Percentiles rank a stretch among this genome's conserved stretches.
Conservation (phyloP, 1,140 invertebrate genomes). For the Marisa cornuarietis region DNA sequence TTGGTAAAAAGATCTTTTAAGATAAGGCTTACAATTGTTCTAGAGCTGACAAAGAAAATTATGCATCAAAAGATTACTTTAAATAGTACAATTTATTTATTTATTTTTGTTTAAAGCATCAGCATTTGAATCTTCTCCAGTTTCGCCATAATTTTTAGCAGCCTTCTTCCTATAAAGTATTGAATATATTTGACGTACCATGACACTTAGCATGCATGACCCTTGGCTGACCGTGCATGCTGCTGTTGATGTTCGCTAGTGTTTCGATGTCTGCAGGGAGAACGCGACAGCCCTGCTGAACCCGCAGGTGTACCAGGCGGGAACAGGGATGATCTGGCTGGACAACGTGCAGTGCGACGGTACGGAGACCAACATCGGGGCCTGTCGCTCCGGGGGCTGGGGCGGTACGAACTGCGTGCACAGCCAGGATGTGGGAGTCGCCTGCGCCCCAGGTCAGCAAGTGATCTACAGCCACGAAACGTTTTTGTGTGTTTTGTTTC, state of each 20-base stretch:
- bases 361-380: constrained; percentile 74
- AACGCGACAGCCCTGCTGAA: background rate
- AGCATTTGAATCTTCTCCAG: background rate
- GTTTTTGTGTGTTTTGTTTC: background rate
- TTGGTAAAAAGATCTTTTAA: too few species aligned
- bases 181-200: background rate
- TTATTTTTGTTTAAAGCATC: background rate
- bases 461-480: too few species aligned
- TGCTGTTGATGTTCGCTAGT: too few species aligned
- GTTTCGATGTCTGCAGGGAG: background rate
- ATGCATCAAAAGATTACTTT: too few species aligned
- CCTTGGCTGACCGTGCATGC: too few species aligned
- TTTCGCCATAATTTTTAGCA: background rate
- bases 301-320: background rate
- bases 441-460: constrained; percentile 9
- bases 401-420: constrained; percentile 76
- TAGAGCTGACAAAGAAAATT: too few species aligned
- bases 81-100: too few species aligned
- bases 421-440: constrained; percentile 70
- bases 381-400: constrained; percentile 80
- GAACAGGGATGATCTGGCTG: constrained; percentile 69
- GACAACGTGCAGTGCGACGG: constrained; percentile 78
- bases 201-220: background rate
- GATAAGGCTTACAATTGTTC: too few species aligned
- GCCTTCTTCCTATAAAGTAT: too few species aligned